Percentiles rank a stretch among this genome's conserved stretches.
Evolutionary conservation across 2,888 invertebrate genomes (phyloP).

Genomic region (Schizaphis graminum): DNA sequence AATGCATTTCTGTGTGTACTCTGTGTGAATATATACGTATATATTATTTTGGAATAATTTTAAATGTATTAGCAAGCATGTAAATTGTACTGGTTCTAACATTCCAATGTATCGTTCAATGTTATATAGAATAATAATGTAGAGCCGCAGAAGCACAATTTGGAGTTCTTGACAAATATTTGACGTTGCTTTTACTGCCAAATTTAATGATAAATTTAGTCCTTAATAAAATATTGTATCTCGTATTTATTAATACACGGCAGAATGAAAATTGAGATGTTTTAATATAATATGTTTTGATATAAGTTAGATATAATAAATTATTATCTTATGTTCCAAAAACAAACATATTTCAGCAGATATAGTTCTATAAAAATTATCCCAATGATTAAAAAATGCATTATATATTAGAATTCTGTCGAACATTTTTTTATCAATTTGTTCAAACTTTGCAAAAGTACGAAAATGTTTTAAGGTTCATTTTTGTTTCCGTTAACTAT

Average conservation of each 20-base stretch:
- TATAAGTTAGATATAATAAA: background rate
- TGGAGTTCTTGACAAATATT: background rate
- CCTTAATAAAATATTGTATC: background rate
- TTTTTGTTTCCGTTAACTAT: background rate
- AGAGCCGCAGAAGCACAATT: background rate
- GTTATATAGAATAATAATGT: slow-evolving; percentile 8
- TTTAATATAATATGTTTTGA: background rate
- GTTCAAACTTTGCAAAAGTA: background rate
- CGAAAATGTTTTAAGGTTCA: background rate
- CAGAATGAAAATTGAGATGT: background rate
- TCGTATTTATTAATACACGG: background rate
- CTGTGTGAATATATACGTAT: background rate
- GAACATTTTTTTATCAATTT: background rate
- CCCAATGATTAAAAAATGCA: background rate
- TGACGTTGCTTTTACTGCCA: background rate
- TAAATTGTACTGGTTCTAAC: background rate
- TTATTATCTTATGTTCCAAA: background rate
- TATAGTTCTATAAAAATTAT: background rate
- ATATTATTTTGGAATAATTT: slow-evolving; percentile 31
- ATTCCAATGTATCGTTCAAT: slow-evolving; percentile 30
- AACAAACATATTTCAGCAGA: background rate
- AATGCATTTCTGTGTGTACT: slow-evolving; percentile 22
- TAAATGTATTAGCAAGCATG: slow-evolving; percentile 13
- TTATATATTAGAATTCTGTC: background rate
- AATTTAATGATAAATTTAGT: background rate